phyloP scores from a whole-genome alignment of 2,888 invertebrate genomes.

The Macaria liturata region DNA sequence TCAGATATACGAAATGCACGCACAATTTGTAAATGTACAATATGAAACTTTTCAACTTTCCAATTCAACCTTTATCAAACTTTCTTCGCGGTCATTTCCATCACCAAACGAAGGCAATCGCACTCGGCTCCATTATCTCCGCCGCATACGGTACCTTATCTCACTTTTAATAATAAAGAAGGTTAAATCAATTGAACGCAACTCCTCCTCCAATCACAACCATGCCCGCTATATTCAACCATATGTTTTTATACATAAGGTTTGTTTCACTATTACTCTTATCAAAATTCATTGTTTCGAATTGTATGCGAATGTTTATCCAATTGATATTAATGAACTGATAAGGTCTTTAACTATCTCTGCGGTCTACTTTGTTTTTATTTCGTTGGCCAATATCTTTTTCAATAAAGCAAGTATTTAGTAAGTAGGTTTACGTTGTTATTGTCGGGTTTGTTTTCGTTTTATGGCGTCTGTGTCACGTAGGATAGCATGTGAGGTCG shows the following conservation, averaged over 20 bases:
- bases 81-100: slow-evolving; percentile 3
- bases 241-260: background rate
- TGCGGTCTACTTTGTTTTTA: slow-evolving; percentile 5
- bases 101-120: slow-evolving; percentile 15
- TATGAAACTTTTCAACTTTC: no score
- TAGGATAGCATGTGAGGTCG: no score
- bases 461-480: no score
- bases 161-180: slow-evolving; percentile 22
- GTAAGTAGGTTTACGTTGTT: no score
- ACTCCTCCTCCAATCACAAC: slow-evolving; percentile 2
- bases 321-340: slow-evolving; percentile 22
- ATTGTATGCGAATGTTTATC: slow-evolving; percentile 18
- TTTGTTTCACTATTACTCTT: background rate
- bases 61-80: no score
- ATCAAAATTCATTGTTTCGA: slow-evolving; percentile 18
- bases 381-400: background rate
- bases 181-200: slow-evolving; percentile 23
- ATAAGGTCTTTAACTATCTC: slow-evolving; percentile 18
- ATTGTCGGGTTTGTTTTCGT: no score
- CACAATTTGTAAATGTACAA: no score
- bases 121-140: slow-evolving; percentile 13
- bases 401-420: background rate
- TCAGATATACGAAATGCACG: no score
- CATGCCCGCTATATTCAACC: background rate
- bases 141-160: slow-evolving; percentile 13